phyloP scores from a whole-genome alignment of 2,797 vertebrate genomes.

The Macropodus opercularis region DNA sequence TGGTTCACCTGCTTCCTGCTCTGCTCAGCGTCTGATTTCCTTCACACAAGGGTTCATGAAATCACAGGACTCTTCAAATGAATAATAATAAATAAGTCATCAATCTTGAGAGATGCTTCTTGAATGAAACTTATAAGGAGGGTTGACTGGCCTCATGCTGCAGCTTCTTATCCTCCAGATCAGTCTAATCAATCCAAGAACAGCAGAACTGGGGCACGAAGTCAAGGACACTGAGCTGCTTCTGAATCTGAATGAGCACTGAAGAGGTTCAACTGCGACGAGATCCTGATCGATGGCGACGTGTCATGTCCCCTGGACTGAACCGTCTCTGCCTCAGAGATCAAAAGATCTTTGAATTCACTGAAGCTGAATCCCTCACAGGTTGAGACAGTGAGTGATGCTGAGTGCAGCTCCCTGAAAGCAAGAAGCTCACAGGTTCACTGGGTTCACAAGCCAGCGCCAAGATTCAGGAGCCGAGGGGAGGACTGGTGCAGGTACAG shows the following conservation, averaged over 20 bases:
- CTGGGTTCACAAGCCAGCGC: slow-evolving; percentile 9
- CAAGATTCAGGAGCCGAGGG: slow-evolving; percentile 6
- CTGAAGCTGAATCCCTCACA: slow-evolving; percentile 31
- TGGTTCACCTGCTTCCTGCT: slow-evolving; percentile 8
- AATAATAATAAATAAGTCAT: too few species aligned
- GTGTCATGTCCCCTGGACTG: slow-evolving; percentile 27
- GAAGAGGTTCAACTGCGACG: slow-evolving; percentile 7
- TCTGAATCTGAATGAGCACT: slow-evolving; percentile 14
- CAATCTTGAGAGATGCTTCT: too few species aligned
- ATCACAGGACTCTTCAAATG: too few species aligned
- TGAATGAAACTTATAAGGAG: too few species aligned
- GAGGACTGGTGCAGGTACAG: too few species aligned
- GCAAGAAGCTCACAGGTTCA: slow-evolving; percentile 15
- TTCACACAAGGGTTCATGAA: too few species aligned
- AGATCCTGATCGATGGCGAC: slow-evolving; percentile 47
- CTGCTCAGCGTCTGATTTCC: not conserved
- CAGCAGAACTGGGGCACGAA: not conserved
- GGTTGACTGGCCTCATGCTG: not conserved
- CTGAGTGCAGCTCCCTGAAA: slow-evolving; percentile 14
- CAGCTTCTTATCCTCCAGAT: not conserved
- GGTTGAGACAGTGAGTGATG: slow-evolving; percentile 33
- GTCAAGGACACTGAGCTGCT: not conserved
- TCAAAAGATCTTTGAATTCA: slow-evolving; percentile 55
- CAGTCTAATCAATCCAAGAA: not conserved
- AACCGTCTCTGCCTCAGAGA: slow-evolving; percentile 40